Base-by-base conservation (phyloP, 2,888 invertebrate genomes). In the Pseudococcus longispinus region DNA sequence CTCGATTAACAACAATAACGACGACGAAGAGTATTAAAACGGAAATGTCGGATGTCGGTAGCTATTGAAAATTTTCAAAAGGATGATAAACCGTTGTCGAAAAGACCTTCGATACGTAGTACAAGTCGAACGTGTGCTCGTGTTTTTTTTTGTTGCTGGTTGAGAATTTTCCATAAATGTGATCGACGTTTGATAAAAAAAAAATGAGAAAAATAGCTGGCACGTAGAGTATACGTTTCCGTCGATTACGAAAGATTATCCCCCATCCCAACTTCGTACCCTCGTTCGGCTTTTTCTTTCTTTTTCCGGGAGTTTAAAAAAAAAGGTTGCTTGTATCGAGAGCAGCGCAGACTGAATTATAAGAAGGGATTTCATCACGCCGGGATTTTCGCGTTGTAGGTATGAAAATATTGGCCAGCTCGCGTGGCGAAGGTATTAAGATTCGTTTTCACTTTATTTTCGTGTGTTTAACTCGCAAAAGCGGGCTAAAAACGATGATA, bases 81-180 rank as follows among this genome's bases (percentile, higher is more conserved):
- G 60, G 11, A 60, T 60, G 9, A 60, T 60, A 60, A 60, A 60
- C 23, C 60, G 60, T 23, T 23, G 60, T 6, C 20, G 60, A 23
- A 15, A 46, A 60, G 60, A 60, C 60, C 60, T 60, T 60, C 60
- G 60, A 60, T 60, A n/a, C n/a, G n/a, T n/a, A n/a, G n/a, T 60
- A 60, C 60, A 23, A 60, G 23, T 60, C 23, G 60, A 60, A 60
- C 60, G 60, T 60, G 60, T 60, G 60, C 60, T 60, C 23, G 60
- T 20, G 23, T 60, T 5, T n/a, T 0, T n/a, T 55, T 55, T n/a
- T 55, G 2, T 37, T 37, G 3, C 13, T 5, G 3, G 51, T n/a
- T 60, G 23, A 1, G 55, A 23, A 60, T 23, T 60, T 60, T 60
- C 9, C 60, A 23, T 60, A 60, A 60, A 60, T 9, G 20, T 23